Base-by-base conservation (phyloP, 2,888 invertebrate species). In the Allacma fusca region DNA sequence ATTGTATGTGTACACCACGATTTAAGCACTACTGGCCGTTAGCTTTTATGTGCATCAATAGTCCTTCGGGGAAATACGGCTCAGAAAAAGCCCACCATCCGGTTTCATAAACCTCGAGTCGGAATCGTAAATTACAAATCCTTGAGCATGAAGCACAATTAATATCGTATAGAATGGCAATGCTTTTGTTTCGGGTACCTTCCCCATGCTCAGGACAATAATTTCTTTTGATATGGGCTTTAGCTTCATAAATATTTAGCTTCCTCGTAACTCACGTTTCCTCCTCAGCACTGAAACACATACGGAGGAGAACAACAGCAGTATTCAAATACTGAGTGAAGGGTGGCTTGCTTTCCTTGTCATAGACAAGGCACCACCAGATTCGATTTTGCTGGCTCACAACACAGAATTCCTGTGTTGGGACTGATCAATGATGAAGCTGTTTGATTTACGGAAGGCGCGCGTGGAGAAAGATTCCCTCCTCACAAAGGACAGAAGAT, bases 1-100 rank as follows among this genome's bases (percentile, higher is more conserved):
- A 34, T 50, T 50, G n/a, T 50, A n/a, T 50, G n/a, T n/a, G n/a
- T n/a, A n/a, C n/a, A n/a, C 50, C 50, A 19, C 50, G n/a, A 50
- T 50, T 34, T 19, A 50, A 50, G 50, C 19, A 50, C 19, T 16
- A 50, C 19, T 50, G n/a, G 19, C 50, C 50, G n/a, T 50, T 16
- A 16, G 50, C 50, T 4, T 50, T 50, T 50, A 50, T 50, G 50
- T 2, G 19, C n/a, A 13, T 50, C 50, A 50, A 50, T 19, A 50
- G 16, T 50, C 50, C 19, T 50, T 50, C 2, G 9, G 50, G 50
- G n/a, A 50, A 16, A 1, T 50, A 12, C 16, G 19, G 19, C 2
- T 50, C 16, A 16, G n/a, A 4, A 50, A 50, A 50, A 50, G 50
- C 40, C 40, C 13, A 40, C 13, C 40, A 40, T 40, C 13, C 40